Evolutionary conservation across 2,888 invertebrate genomes (phyloP), one percentile per base, ranked within the genome.

Genomic region (Melanchra persicariae): DNA sequence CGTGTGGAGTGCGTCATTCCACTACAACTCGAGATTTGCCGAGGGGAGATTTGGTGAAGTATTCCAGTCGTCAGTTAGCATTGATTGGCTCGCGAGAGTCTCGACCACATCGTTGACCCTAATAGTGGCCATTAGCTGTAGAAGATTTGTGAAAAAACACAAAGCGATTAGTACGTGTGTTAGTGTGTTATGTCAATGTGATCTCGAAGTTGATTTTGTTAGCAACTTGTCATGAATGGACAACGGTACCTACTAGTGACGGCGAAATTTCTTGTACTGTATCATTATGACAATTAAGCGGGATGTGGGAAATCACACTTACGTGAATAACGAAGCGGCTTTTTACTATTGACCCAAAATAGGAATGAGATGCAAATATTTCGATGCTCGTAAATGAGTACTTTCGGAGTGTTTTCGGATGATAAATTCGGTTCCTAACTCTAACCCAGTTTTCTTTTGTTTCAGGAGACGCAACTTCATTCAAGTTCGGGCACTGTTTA

Each of bases 41-140:
- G 74, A 76, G 70, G 71, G 76, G 70, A 47, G 74, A 77, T 82
- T 77, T 74, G 66, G 63, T 84, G 63, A 77, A 81, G 81, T 77
- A 80, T 63, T 75, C 70, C 57, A 66, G 67, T 80, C 73, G 82
- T 78, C 80, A 77, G 76, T 83, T 80, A 85, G 65, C 84, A 85
- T 86, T 85, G 87, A 89, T 89, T 89, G 82, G 82, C 74, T 79
- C 66, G 79, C 74, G 83, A 83, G 77, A 85, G 71, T 77, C 74
- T 81, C 74, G 81, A 81, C 75, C 70, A 85, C 81, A 83, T 85
- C 82, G 82, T 88, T 88, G 88, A 89, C 88, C 88, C 66, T 85
- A 87, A 88, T 88, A 84, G 82, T 77, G 65, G 67, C 73, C 62
- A 86, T 87, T 87, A 84, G 80, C 71, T 70, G 70, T 70, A 74